Base-by-base conservation (phyloP, 2,113 vertebrate genomes). In the Hyperopisus bebe region DNA sequence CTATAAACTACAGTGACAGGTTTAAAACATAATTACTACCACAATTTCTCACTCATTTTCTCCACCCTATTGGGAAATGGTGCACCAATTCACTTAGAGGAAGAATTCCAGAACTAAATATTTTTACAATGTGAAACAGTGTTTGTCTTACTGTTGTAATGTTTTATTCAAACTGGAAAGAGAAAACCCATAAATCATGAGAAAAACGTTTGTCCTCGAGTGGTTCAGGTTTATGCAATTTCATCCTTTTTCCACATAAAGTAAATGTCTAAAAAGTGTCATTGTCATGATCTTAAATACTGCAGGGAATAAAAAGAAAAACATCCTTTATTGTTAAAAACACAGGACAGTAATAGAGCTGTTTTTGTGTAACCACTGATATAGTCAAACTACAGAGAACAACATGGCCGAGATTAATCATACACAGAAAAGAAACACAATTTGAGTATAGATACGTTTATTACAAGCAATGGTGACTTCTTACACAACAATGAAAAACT, bases 211-310 rank as follows among this genome's bases (percentile, higher is more conserved):
- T 53, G 27, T 3, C 9, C 21, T 84, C 10, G 24, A 47, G 82
- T 47, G 6, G 44, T 47, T 47, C 9, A 47, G 19, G 19, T 47
- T 47, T 10, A 84, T 47, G 44, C 44, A 84, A 44, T 47, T n/a
- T 47, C 21, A 21, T 21, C 39, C 80, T 19, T 10, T 70, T 77
- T 35, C 70, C 90, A 90, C 88, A 86, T 92, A 66, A 66, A 66
- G n/a, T 91, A 90, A 74, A 85, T 86, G 48, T 48, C 27, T 53
- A 7, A 35, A 3, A 17, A 58, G 50, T 17, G 53, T 21, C 46
- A 86, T 31, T 27, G 24, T 21, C 19, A n/a, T 39, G 86, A 11
- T 62, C 7, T 58, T 21, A 58, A 58, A 42, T 86, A 86, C 86
- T 39, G 24, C 19, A 13, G 15, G 21, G 15, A 17, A 50, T 86